phyloP scores from a whole-genome alignment of 2,797 vertebrate genomes.

The Urophycis tenuis region DNA sequence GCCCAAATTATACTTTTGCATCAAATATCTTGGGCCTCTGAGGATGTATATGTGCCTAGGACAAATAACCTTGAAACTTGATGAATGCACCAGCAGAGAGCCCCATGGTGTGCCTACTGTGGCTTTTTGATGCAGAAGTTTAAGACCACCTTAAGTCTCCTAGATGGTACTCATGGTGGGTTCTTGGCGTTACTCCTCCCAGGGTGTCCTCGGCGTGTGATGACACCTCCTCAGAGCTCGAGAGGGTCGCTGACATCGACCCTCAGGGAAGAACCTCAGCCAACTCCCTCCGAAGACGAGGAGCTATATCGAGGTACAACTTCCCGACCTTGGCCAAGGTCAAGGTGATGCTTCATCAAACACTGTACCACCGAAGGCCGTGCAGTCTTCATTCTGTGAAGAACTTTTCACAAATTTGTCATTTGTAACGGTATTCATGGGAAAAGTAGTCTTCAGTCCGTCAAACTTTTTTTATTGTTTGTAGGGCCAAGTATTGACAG shows the following conservation, averaged over 20 bases:
- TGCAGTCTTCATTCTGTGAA: neutral
- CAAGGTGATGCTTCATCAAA: neutral
- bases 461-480: no score
- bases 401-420: neutral
- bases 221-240: conserved; percentile 79
- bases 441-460: neutral
- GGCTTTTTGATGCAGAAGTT: neutral
- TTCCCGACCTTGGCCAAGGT: neutral
- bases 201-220: conserved; percentile 76
- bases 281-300: conserved; percentile 64
- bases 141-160: neutral
- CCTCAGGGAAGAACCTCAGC: conserved; percentile 52
- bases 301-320: conserved; percentile 72
- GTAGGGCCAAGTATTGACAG: no score
- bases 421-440: neutral
- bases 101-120: no score
- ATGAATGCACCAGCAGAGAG: no score
- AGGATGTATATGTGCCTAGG: no score
- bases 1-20: neutral
- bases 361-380: neutral
- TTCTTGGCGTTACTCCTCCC: conserved; percentile 16
- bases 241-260: conserved; percentile 66
- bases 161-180: neutral
- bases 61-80: no score
- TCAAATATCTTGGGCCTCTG: neutral